Conservation (phyloP, 2,888 invertebrate species). For the Calephelis perditalis region DNA sequence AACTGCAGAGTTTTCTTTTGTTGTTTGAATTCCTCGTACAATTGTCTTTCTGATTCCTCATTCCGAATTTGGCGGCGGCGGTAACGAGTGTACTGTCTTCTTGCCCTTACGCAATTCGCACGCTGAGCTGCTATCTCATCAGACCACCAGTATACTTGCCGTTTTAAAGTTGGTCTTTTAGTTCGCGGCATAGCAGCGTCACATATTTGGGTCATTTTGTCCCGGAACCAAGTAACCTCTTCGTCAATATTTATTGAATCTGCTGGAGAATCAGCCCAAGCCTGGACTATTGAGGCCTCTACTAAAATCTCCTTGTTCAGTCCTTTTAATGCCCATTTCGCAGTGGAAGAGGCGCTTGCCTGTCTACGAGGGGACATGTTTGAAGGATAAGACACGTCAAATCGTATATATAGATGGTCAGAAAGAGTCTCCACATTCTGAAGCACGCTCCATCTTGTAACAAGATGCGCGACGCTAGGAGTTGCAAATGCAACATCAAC, state of each 20-base stretch:
- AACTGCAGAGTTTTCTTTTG: background rate
- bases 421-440: background rate
- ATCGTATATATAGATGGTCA: background rate
- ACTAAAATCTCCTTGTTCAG: background rate
- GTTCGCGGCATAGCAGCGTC: conserved; percentile 20
- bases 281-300: conserved; percentile 13
- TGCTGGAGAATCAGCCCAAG: background rate
- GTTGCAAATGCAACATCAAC: conserved; percentile 3
- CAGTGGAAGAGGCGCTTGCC: background rate
- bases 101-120: conserved; percentile 6
- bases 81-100: conserved; percentile 19
- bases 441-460: background rate
- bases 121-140: conserved; percentile 18
- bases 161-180: background rate
- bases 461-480: background rate
- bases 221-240: background rate
- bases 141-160: conserved; percentile 24
- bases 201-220: conserved; percentile 22
- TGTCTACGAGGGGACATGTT: background rate
- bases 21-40: conserved; percentile 1
- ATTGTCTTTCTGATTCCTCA: background rate
- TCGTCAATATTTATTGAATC: background rate
- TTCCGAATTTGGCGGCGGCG: conserved; percentile 10
- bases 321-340: background rate
- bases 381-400: background rate